These are phyloP conservation scores for Caracal caracal DNA, from an alignment of 2,113 vertebrate genomes.

Conservation along the genomic window DNA sequence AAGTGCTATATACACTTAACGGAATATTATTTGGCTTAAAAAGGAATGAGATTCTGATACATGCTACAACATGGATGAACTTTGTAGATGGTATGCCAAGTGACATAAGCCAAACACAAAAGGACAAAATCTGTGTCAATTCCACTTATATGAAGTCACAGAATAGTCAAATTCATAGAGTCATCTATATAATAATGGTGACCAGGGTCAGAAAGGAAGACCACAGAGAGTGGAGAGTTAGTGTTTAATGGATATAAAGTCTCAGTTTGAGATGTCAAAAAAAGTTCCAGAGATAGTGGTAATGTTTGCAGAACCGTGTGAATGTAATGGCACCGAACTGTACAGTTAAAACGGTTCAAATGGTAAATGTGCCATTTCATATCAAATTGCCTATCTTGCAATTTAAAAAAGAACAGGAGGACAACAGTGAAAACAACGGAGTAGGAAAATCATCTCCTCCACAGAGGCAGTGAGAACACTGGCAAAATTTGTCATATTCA, in stretches of 20 bases:
- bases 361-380: not conserved
- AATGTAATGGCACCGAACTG: not conserved
- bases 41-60: not conserved
- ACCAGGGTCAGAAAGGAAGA: not conserved
- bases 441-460: not conserved
- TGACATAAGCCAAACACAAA: not conserved
- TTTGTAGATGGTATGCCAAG: not conserved
- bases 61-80: not conserved
- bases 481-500: not conserved
- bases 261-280: not conserved
- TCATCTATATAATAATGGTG: not conserved
- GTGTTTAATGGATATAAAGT: not conserved
- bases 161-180: not conserved
- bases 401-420: not conserved
- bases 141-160: not conserved
- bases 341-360: not conserved
- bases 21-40: not conserved
- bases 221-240: no score
- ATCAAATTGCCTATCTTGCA: not conserved
- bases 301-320: not conserved
- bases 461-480: not conserved
- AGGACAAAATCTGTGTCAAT: not conserved
- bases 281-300: not conserved
- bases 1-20: not conserved
- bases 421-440: not conserved